phyloP scores from a whole-genome alignment of 2,888 invertebrate genomes.

The Dione juno region DNA sequence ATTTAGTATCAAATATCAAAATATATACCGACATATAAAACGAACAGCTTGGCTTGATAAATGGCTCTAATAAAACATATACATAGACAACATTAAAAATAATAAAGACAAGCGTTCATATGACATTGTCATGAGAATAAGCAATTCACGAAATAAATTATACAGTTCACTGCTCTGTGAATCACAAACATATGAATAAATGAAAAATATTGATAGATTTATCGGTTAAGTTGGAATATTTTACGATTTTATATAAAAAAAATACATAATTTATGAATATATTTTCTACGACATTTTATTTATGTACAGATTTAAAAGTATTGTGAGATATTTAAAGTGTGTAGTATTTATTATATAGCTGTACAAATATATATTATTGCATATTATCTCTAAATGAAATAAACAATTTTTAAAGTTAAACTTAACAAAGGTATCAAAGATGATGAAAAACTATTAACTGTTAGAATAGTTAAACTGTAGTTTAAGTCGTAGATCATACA shows the following conservation, averaged over 20 bases:
- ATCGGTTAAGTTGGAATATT: slow-evolving; percentile 16
- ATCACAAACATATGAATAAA: slow-evolving; percentile 7
- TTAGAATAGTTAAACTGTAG: too few species aligned
- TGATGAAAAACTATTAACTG: too few species aligned
- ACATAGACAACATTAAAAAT: slow-evolving; percentile 26
- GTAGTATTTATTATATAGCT: too few species aligned
- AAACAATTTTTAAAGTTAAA: too few species aligned
- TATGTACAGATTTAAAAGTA: too few species aligned
- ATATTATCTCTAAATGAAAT: too few species aligned
- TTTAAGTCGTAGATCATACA: too few species aligned
- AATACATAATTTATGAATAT: background rate
- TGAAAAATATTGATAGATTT: slow-evolving; percentile 28
- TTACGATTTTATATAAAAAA: slow-evolving; percentile 8
- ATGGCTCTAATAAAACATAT: slow-evolving; percentile 19
- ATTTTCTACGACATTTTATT: background rate
- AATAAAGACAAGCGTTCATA: slow-evolving; percentile 9
- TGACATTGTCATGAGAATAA: slow-evolving; percentile 27
- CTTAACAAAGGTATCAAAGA: too few species aligned
- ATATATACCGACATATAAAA: too few species aligned
- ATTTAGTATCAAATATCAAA: too few species aligned
- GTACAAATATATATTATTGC: too few species aligned
- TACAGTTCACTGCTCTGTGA: slow-evolving; percentile 15
- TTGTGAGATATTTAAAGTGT: too few species aligned
- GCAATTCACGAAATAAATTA: slow-evolving; percentile 27
- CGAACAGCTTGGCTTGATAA: slow-evolving; percentile 18